Conservation (phyloP, 2,797 vertebrate genomes). For the Amblyraja radiata region DNA sequence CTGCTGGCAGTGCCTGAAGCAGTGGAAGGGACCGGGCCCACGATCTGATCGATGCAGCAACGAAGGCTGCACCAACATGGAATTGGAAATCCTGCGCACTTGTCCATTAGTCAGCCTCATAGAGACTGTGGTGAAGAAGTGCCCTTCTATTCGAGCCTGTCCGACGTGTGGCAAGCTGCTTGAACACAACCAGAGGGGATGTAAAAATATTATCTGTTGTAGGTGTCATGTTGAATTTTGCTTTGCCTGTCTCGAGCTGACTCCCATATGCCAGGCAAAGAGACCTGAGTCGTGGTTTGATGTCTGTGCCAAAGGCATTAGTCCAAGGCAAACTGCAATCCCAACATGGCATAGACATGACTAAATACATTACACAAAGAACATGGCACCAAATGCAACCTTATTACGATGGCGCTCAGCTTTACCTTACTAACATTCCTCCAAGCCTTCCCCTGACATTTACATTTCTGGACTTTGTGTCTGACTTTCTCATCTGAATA, state of each 20-base stretch:
- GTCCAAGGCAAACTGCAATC: slow-evolving; percentile 19
- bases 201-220: slow-evolving; percentile 6
- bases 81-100: not conserved
- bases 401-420: too few species aligned
- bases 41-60: slow-evolving; percentile 8
- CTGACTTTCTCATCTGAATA: too few species aligned
- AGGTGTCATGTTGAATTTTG: slow-evolving; percentile 20
- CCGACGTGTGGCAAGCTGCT: not conserved
- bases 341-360: not conserved
- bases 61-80: not conserved
- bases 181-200: not conserved
- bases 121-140: not conserved
- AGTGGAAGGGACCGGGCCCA: slow-evolving; percentile 19
- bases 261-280: not conserved
- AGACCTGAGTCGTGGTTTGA: not conserved
- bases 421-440: too few species aligned
- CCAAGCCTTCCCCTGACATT: too few species aligned
- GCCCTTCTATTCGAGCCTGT: slow-evolving; percentile 17
- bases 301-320: not conserved
- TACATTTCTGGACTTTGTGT: too few species aligned
- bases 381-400: too few species aligned
- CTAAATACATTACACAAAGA: not conserved
- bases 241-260: slow-evolving; percentile 24
- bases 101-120: not conserved
- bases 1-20: slow-evolving; percentile 22